Evolutionary conservation across 2,797 vertebrate genomes (phyloP), one percentile per base, ranked within the genome.

Genomic region (Gorsachius magnificus): DNA sequence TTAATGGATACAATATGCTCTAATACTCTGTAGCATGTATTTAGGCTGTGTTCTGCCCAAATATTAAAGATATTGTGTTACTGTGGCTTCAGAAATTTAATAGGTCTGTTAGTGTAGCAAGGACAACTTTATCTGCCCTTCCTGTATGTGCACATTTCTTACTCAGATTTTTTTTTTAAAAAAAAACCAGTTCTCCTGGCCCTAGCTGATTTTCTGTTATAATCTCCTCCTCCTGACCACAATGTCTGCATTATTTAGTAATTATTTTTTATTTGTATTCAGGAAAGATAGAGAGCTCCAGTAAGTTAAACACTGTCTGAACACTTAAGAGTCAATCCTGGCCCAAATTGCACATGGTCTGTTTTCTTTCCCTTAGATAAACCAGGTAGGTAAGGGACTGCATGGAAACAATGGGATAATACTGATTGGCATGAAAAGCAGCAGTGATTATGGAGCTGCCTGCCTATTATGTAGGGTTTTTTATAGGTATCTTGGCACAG

Each of bases 351-450:
- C 66, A 38, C 38, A 29, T 15, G 14, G 85, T 82, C 83, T 93
- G 83, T 91, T 96, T 96, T 84, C 56, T 76, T 89, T 95, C 64
- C 24, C 74, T 89, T 70, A 92, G 81, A 94, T 93, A 96, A 97
- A 92, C 25, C 78, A 83, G 51, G 90, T 78, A 75, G 83, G 93
- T 95, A 60, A 92, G 83, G 60, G 88, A 92, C 72, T 10, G 2
- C 35, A 18, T 81, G 71, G 71, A 91, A 96, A 94, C 75, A 96
- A 92, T 93, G 57, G 93, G 78, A 85, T 96, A 95, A 96, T 96
- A 51, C 80, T 95, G 94, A 93, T 83, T 95, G 93, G 61, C 90
- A 77, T 77, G 74, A 90, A 95, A 90, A 96, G 60, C 66, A 77
- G 78, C 74, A 82, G 75, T 46, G 85, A 90, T 94, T 94, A 53